Evolutionary conservation across 1,140 invertebrate species (phyloP).

Genomic region (Cylas formicarius): DNA sequence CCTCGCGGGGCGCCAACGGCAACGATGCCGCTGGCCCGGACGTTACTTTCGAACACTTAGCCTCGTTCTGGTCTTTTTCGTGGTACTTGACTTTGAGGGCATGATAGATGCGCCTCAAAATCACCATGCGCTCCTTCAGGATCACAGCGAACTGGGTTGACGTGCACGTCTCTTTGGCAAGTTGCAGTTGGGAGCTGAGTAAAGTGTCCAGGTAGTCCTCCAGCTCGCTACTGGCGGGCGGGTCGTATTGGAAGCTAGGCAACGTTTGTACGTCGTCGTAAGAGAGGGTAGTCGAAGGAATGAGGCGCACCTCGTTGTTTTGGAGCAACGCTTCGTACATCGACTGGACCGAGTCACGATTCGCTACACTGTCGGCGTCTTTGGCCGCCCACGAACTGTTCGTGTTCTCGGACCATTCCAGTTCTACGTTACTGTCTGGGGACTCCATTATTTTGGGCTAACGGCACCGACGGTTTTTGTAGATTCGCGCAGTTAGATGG

Average conservation of each 20-base stretch:
- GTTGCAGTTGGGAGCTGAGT: constrained; percentile 47
- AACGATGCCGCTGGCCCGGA: no score
- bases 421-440: constrained; percentile 29
- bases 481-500: no score
- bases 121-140: constrained; percentile 50
- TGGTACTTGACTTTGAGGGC: constrained; percentile 52
- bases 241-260: constrained; percentile 45
- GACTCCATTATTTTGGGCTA: constrained; percentile 32
- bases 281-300: constrained; percentile 30
- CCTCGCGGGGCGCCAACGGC: no score
- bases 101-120: constrained; percentile 56
- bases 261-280: constrained; percentile 41
- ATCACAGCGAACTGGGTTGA: constrained; percentile 51
- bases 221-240: constrained; percentile 46
- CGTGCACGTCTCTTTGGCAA: constrained; percentile 48
- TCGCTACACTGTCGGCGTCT: constrained; percentile 51
- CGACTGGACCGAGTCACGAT: constrained; percentile 46
- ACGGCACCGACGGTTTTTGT: no score
- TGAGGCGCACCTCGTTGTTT: constrained; percentile 45
- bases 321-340: constrained; percentile 51
- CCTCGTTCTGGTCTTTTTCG: constrained; percentile 44
- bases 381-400: constrained; percentile 53
- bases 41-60: no score
- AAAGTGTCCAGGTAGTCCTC: constrained; percentile 49
- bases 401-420: constrained; percentile 52